Evolutionary conservation across 2,113 vertebrate species (phyloP).

Genomic region (Atrichornis clamosus): DNA sequence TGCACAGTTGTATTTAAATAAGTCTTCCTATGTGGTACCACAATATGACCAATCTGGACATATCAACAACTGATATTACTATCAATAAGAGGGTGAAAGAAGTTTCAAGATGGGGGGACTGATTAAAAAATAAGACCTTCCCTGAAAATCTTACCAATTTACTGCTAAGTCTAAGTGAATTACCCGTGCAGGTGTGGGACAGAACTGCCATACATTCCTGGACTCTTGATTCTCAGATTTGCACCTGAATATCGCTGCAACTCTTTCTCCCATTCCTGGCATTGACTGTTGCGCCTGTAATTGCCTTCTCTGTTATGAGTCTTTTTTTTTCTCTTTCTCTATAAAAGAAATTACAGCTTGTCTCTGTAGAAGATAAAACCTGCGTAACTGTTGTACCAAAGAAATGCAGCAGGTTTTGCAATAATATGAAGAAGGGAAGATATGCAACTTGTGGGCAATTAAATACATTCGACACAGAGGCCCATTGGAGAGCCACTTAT

Average conservation of each 20-base stretch:
- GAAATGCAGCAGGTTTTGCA: constrained; percentile 47
- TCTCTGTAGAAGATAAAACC: constrained; percentile 54
- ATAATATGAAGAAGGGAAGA: not conserved
- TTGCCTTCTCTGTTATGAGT: constrained; percentile 26
- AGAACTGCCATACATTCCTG: not conserved
- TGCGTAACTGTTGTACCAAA: constrained; percentile 31
- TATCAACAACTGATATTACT: not conserved
- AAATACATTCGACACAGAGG: not conserved
- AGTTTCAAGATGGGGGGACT: not conserved
- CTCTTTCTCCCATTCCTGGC: not conserved
- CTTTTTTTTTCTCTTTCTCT: not conserved
- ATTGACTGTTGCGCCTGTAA: constrained; percentile 2
- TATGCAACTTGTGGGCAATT: constrained; percentile 28
- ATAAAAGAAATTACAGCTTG: constrained; percentile 55
- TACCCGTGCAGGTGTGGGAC: not conserved
- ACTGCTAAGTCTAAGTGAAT: not conserved
- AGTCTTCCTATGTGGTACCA: not conserved
- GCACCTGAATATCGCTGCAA: not conserved
- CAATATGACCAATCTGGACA: not conserved
- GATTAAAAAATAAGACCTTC: not conserved
- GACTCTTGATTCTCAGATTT: not conserved
- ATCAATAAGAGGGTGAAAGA: not conserved
- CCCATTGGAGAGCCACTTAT: not conserved
- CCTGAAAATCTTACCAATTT: not conserved
- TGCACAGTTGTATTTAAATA: not conserved